Percentiles rank a stretch among this genome's conserved stretches.
These are phyloP conservation scores for Tiphia femorata DNA, from an alignment of 2,888 invertebrate genomes.

Conservation along the genomic window DNA sequence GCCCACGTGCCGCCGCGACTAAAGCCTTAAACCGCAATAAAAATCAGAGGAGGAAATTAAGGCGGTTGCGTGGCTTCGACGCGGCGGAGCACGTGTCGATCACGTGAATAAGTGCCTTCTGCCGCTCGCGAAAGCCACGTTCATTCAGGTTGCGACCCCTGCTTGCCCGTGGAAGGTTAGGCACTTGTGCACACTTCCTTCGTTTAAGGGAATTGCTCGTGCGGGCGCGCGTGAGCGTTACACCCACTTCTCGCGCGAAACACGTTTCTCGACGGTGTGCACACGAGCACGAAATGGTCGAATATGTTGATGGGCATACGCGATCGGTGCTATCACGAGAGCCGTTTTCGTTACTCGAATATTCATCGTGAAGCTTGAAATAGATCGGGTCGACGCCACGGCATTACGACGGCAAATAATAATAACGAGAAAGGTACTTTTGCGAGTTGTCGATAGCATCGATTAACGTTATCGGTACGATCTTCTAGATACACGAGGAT, in stretches of 20 bases:
- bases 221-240: too few relatives aligned
- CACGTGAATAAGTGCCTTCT: constrained; percentile 34
- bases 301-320: not conserved
- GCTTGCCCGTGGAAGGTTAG: constrained; percentile 38
- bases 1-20: not conserved
- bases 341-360: too few relatives aligned
- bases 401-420: too few relatives aligned
- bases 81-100: constrained; percentile 32
- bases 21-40: not conserved
- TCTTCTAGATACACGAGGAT: too few relatives aligned
- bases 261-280: not conserved
- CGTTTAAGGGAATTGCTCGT: constrained; percentile 44
- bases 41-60: not conserved
- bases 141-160: constrained; percentile 43
- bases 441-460: too few relatives aligned
- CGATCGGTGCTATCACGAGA: too few relatives aligned
- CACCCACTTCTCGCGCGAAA: not conserved
- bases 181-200: constrained; percentile 46
- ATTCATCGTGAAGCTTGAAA: too few relatives aligned
- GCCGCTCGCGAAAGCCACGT: constrained; percentile 16
- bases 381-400: too few relatives aligned
- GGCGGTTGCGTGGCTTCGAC: not conserved
- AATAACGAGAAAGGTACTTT: too few relatives aligned
- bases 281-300: not conserved
- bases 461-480: too few relatives aligned